Base-by-base conservation (phyloP, 2,113 vertebrate genomes). In the Spermophilus dauricus region DNA sequence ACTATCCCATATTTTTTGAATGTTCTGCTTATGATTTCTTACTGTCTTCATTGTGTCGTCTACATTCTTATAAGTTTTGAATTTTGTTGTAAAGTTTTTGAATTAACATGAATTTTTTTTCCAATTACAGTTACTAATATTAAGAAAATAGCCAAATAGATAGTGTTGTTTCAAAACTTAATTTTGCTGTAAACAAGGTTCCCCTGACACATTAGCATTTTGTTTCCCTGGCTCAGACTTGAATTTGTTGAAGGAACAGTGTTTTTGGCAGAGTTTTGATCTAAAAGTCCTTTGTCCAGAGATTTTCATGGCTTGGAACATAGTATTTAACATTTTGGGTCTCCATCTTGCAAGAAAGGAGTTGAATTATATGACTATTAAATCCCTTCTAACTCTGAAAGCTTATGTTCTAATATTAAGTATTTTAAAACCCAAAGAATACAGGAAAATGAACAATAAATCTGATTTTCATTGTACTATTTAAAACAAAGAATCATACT, bases 231-330 rank as follows among this genome's bases (percentile, higher is more conserved):
- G 30, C 24, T 97, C 58, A 94, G 89, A 91, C 10, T 94, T 86
- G 78, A 92, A 90, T 90, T 93, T 95, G 90, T 88, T 67, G 63
- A 94, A 77, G n/a, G 28, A 91, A 65, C 4, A 58, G 70, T 73
- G 16, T 42, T 84, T 17, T 76, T 94, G 77, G 17, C 39, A 83
- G 48, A 86, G 34, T 95, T 96, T n/a, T 56, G 13, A 63, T 92
- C 32, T n/a, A 86, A 67, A 91, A 88, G 30, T 88, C 56, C 30
- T 51, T 45, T 81, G 34, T 88, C 45, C 67, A 84, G 73, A 95
- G n/a, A 89, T 9, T 16, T 56, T 85, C 96, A 39, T 78, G 17
- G 14, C 72, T 89, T 92, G 39, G 53, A 20, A 4, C 20, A 10
- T 88, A 20, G 69, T 24, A 76, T 26, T 22, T 83, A 96, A 70